phyloP scores from a whole-genome alignment of 2,113 vertebrate genomes.

The Brienomyrus longianalis region DNA sequence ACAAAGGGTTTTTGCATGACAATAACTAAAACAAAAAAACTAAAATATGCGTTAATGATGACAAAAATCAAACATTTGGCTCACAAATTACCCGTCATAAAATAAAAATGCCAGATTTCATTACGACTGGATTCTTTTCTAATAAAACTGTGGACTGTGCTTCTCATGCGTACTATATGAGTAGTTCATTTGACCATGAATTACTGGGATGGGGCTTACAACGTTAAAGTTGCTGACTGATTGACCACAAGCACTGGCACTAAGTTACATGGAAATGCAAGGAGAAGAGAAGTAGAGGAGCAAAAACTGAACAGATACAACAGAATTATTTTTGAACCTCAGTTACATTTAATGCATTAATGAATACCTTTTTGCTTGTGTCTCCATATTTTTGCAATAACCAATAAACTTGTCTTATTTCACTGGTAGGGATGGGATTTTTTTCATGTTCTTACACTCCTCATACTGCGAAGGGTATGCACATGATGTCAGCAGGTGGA shows the following conservation, averaged over 20 bases:
- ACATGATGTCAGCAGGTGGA: too few species aligned
- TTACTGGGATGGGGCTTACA: not conserved
- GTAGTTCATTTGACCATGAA: not conserved
- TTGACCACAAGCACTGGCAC: not conserved
- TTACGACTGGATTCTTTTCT: not conserved
- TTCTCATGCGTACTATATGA: not conserved
- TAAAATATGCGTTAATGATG: not conserved
- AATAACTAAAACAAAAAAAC: conserved; percentile 26
- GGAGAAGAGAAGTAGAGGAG: not conserved
- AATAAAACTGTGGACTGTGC: not conserved
- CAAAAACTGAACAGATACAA: not conserved
- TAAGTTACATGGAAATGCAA: not conserved
- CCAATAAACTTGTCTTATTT: too few species aligned
- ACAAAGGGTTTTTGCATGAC: not conserved
- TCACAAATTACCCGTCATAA: not conserved
- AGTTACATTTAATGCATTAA: not conserved
- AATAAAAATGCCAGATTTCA: not conserved
- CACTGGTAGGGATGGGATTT: too few species aligned
- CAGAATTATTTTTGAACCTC: not conserved
- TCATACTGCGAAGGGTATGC: too few species aligned
- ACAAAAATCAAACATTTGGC: not conserved
- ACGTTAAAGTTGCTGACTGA: not conserved
- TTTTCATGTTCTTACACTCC: too few species aligned
- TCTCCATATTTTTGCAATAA: too few species aligned
- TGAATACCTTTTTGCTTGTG: not conserved